Evolutionary conservation across 2,888 invertebrate species (phyloP).

Genomic region (Erpobdella octoculata): DNA sequence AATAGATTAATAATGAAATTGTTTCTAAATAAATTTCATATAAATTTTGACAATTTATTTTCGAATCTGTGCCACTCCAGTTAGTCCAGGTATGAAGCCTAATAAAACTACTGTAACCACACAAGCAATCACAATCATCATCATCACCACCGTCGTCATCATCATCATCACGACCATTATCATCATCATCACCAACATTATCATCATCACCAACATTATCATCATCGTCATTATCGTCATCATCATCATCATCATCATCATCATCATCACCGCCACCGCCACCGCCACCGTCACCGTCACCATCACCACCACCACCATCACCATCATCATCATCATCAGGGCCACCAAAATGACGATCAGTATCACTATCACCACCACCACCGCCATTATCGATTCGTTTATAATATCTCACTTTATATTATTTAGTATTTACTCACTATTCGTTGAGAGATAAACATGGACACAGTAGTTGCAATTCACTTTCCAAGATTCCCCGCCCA

Average conservation of each 20-base stretch:
- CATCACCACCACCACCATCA: slow-evolving; percentile 34
- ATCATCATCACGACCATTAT: slow-evolving; percentile 65
- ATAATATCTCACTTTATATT: no score
- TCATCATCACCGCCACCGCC: slow-evolving; percentile 35
- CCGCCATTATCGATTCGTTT: slow-evolving; percentile 34
- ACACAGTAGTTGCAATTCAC: no score
- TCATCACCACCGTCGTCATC: slow-evolving; percentile 68
- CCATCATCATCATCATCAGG: slow-evolving; percentile 36
- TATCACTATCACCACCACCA: slow-evolving; percentile 35
- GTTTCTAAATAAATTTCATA: no score
- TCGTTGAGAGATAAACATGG: no score
- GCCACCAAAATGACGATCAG: no score
- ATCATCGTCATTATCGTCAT: no score
- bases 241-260: slow-evolving; percentile 37
- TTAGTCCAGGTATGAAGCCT: background rate
- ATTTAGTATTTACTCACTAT: no score
- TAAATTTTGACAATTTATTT: no score
- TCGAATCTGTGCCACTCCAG: background rate
- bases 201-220: no score
- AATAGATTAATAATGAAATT: background rate
- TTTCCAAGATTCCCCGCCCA: no score
- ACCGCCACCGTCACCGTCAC: slow-evolving; percentile 34
- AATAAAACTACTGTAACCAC: background rate
- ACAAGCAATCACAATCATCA: background rate
- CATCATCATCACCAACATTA: no score